phyloP scores from a whole-genome alignment of 1,140 invertebrate genomes.

The Fopius arisanus region DNA sequence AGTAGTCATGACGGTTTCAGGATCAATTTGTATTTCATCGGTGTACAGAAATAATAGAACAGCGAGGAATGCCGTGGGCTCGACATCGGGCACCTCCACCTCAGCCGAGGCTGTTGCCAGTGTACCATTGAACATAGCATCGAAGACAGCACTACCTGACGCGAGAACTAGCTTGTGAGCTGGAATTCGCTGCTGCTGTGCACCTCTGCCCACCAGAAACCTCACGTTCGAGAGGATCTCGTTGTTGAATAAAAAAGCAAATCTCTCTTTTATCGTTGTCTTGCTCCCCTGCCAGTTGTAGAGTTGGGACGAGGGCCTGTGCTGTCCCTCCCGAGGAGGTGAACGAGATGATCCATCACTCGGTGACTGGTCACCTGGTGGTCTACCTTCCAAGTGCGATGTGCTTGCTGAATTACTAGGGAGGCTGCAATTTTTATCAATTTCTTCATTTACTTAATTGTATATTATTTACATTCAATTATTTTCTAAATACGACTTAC shows the following conservation, averaged over 20 bases:
- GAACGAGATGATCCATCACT: slow-evolving; percentile 42
- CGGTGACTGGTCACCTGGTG: slow-evolving; percentile 39
- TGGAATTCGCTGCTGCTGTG: slow-evolving; percentile 77
- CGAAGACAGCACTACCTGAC: slow-evolving; percentile 84
- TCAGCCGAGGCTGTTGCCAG: slow-evolving; percentile 73
- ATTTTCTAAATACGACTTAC: too few relatives aligned
- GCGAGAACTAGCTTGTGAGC: slow-evolving; percentile 87
- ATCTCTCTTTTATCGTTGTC: slow-evolving; percentile 77
- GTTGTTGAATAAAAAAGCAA: slow-evolving; percentile 83
- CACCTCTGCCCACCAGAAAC: slow-evolving; percentile 78
- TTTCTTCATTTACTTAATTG: background rate
- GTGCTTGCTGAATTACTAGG: slow-evolving; percentile 52
- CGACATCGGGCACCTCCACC: slow-evolving; percentile 85
- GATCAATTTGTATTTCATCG: slow-evolving; percentile 86
- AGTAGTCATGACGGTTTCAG: slow-evolving; percentile 88
- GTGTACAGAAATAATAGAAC: slow-evolving; percentile 81
- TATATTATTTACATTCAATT: too few relatives aligned
- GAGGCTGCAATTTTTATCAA: slow-evolving; percentile 39
- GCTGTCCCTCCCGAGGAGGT: background rate
- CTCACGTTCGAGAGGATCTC: slow-evolving; percentile 83
- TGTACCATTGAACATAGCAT: slow-evolving; percentile 87
- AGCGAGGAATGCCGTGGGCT: slow-evolving; percentile 79
- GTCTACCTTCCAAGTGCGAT: slow-evolving; percentile 44
- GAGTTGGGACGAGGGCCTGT: slow-evolving; percentile 41
- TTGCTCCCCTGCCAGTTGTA: slow-evolving; percentile 77